Base-by-base conservation (phyloP, 1,140 invertebrate species). In the Tetragnatha versicolor region DNA sequence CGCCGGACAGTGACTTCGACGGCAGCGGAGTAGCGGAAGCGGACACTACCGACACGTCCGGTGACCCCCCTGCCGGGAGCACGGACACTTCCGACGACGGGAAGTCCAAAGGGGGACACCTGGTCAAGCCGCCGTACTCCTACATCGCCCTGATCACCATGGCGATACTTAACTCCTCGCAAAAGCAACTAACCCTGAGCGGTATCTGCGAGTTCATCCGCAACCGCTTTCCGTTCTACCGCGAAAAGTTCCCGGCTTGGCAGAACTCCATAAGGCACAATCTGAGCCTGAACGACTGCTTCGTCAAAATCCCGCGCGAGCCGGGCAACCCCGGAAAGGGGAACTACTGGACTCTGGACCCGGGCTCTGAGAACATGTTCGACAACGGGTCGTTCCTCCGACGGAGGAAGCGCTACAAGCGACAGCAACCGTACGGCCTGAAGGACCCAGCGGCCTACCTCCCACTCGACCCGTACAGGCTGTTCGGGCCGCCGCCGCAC, bases 301-400 rank as follows among this genome's bases (percentile, higher is more conserved):
- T 99, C 86, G 93, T 99, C 22, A 99, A 99, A 87, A 97, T 99
- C 53, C 96, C 98, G 0, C 88, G 98, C 4, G 97, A 99, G 85
- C 97, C 97, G 0, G 97, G 97, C 0, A 99, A 99, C 85, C 98
- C 98, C 0, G 97, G 97, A 0, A 99, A 99, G 84, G 98, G 98
- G 0, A 99, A 99, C 84, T 99, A 99, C 86, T 99, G 98, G 98
- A 97, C 96, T 0, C 85, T 99, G 55, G 97, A 99, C 87, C 98
- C 98, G 0, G 87, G 95, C 70, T 94, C 94, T 1, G 96, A 98
- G 84, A 95, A 99, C 84, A 99, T 99, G 98, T 99, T 99, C 84
- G 98, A 99, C 84, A 99, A 99, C 85, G 98, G 98, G 0, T 97
- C 94, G 84, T 99, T 99, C 84, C 87, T 99, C 49, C 86, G 98